phyloP scores from a whole-genome alignment of 2,797 vertebrate genomes.

The Myiothlypis chrysogaster region DNA sequence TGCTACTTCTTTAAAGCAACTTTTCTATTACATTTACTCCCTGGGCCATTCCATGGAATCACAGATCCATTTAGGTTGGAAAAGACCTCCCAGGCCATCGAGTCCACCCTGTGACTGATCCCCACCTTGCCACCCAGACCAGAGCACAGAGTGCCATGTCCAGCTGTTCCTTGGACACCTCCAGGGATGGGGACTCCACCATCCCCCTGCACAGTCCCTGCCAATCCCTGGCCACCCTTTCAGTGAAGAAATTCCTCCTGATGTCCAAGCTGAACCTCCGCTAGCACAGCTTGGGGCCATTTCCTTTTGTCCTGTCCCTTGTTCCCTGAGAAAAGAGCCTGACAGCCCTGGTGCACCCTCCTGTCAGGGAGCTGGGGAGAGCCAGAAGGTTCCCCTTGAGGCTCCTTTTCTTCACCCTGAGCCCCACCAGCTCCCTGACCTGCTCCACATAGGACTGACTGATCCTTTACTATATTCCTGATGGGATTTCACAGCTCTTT shows the following conservation, averaged over 20 bases:
- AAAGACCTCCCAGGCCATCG: accelerated
- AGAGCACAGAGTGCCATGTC: accelerated
- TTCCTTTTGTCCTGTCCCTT: background rate
- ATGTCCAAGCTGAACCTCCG: background rate
- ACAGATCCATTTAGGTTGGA: background rate
- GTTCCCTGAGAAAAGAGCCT: background rate
- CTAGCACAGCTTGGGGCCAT: accelerated
- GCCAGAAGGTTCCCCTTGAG: background rate
- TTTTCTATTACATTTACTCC: background rate
- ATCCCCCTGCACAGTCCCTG: accelerated
- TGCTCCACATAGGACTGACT: too few species aligned
- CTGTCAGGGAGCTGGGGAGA: background rate
- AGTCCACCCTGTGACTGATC: background rate
- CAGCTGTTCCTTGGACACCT: accelerated
- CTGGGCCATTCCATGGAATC: background rate
- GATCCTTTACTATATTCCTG: background rate
- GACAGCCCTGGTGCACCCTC: accelerated
- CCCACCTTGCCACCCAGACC: accelerated
- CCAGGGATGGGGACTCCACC: background rate
- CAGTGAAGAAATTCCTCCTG: accelerated
- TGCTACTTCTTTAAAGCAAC: background rate
- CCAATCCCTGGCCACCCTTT: background rate
- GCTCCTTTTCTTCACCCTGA: background rate
- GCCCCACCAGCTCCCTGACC: background rate
- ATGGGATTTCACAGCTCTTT: background rate